Percentiles rank a stretch among this genome's conserved stretches.
Conservation (phyloP, 2,113 vertebrate genomes). For the Nyctereutes procyonoides region DNA sequence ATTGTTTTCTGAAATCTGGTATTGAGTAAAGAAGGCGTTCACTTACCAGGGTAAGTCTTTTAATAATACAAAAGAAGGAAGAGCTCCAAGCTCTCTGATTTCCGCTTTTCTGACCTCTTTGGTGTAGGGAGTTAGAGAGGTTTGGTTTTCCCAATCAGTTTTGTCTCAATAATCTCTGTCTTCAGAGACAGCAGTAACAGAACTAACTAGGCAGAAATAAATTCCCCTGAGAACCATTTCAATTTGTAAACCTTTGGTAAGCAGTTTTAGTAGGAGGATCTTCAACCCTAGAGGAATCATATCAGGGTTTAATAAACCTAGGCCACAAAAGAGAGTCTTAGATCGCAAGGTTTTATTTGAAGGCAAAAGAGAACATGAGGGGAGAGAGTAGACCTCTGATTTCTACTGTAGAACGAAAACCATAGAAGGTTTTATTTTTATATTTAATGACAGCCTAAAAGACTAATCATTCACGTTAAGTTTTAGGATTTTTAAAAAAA, state of each 20-base stretch:
- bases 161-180: conserved; percentile 72
- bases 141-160: conserved; percentile 69
- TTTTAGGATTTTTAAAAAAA: not conserved
- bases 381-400: conserved; percentile 11
- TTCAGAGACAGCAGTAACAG: conserved; percentile 66
- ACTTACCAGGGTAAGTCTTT: conserved; percentile 53
- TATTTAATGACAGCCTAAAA: conserved; percentile 72
- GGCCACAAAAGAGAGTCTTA: conserved; percentile 54
- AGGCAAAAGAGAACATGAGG: conserved; percentile 58
- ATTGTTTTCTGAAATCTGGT: conserved; percentile 54
- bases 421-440: conserved; percentile 63
- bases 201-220: conserved; percentile 71
- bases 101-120: conserved; percentile 44
- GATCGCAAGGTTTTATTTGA: conserved; percentile 67
- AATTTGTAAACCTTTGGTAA: conserved; percentile 73
- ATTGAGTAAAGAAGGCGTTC: conserved; percentile 56
- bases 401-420: conserved; percentile 66
- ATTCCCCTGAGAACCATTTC: conserved; percentile 25
- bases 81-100: not conserved
- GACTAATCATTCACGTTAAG: conserved; percentile 44
- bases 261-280: conserved; percentile 54
- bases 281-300: conserved; percentile 66
- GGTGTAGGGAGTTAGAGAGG: conserved; percentile 8
- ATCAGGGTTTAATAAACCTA: conserved; percentile 72
- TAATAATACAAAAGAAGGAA: conserved; percentile 53